A percentile compares a stretch with the other conserved stretches of the same genome.
phyloP scores from a whole-genome alignment of 2,113 vertebrate genomes.

The Neodon shergylaensis region DNA sequence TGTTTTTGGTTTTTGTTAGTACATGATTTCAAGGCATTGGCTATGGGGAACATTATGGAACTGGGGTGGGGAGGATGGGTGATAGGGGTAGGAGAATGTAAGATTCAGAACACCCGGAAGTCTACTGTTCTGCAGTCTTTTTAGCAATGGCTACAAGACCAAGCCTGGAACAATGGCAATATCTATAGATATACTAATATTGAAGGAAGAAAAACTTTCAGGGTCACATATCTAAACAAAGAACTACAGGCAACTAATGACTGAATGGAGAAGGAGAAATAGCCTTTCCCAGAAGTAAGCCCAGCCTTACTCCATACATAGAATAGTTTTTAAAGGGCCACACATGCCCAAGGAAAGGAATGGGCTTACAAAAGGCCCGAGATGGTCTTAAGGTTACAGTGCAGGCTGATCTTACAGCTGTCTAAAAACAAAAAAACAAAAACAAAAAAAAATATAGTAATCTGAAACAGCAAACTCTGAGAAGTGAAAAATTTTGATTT shows the following conservation, averaged over 20 bases:
- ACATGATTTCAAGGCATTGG: background rate
- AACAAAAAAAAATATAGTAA: background rate
- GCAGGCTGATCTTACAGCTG: background rate
- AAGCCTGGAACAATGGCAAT: background rate
- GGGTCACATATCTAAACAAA: background rate
- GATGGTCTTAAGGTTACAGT: background rate
- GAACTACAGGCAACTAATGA: background rate
- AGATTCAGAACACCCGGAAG: background rate
- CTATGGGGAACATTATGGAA: background rate
- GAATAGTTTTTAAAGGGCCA: background rate
- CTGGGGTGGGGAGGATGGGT: too few species aligned
- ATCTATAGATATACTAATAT: background rate
- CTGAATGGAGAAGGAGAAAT: background rate
- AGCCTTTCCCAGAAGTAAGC: background rate
- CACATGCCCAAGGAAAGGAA: background rate
- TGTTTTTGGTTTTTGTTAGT: background rate
- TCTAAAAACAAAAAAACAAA: background rate
- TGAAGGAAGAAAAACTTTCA: background rate
- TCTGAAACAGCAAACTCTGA: background rate
- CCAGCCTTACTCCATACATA: background rate
- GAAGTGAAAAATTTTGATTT: background rate
- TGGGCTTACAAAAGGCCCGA: background rate
- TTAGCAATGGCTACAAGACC: background rate
- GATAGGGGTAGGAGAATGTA: too few species aligned
- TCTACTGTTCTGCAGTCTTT: background rate